A percentile compares a stretch with the other conserved stretches of the same genome.
phyloP scores from a whole-genome alignment of 2,888 invertebrate genomes.

The Tenthredo notha region DNA sequence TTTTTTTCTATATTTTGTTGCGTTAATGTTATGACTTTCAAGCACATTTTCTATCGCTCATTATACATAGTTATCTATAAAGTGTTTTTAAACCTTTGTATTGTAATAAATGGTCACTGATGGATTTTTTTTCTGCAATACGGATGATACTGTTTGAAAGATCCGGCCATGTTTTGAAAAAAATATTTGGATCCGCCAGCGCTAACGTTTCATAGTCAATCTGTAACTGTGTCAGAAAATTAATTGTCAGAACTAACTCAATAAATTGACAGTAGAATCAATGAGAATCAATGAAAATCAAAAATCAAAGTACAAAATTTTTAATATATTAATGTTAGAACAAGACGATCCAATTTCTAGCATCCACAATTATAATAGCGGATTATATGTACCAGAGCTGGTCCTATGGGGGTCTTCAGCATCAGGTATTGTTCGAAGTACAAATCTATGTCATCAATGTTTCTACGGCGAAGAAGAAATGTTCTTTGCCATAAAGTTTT shows the following conservation, averaged over 20 bases:
- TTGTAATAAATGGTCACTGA: background rate
- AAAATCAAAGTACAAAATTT: background rate
- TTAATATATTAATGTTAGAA: slow-evolving; percentile 5
- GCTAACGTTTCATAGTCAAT: background rate
- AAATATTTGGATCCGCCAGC: background rate
- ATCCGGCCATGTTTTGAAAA: background rate
- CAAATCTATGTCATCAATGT: too few species aligned
- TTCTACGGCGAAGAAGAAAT: too few species aligned
- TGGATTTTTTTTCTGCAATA: background rate
- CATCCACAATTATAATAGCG: background rate
- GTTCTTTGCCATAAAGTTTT: too few species aligned
- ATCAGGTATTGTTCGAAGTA: too few species aligned
- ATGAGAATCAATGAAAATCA: background rate
- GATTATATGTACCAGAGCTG: slow-evolving; percentile 52
- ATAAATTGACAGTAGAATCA: background rate
- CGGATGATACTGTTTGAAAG: background rate
- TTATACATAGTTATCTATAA: background rate
- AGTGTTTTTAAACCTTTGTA: background rate
- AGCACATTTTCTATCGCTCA: background rate
- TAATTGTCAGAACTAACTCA: background rate
- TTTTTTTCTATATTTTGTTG: background rate
- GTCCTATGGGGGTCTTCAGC: background rate
- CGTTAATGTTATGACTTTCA: background rate
- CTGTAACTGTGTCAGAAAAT: background rate
- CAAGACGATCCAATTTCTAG: background rate